Conservation (phyloP, 2,113 vertebrate genomes). For the Aptenodytes forsteri region DNA sequence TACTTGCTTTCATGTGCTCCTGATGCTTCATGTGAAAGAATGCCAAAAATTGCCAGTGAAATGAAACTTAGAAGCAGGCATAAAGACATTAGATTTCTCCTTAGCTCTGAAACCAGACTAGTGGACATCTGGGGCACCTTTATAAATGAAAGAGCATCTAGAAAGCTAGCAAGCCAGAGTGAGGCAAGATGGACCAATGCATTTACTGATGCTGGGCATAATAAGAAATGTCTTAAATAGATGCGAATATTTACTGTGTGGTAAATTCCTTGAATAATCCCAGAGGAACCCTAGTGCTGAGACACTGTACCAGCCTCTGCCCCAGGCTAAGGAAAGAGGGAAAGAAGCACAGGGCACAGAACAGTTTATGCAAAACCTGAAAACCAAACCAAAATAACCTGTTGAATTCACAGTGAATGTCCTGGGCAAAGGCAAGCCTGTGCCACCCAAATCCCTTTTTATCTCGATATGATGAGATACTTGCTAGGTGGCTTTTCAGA, state of each 20-base stretch:
- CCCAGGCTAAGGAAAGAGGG: not conserved
- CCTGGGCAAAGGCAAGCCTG: not conserved
- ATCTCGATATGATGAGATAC: rapidly evolving
- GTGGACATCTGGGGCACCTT: not conserved
- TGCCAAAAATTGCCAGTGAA: not conserved
- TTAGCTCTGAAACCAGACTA: not conserved
- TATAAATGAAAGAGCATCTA: not conserved
- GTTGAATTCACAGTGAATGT: not conserved
- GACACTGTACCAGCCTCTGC: not conserved
- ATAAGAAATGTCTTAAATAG: not conserved
- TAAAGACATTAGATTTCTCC: not conserved
- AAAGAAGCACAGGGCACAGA: not conserved
- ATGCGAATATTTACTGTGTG: not conserved
- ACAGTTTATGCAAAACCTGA: not conserved
- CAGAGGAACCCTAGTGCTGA: not conserved
- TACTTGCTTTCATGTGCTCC: not conserved
- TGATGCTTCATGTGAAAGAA: not conserved
- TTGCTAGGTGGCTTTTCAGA: not conserved
- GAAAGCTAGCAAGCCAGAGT: not conserved
- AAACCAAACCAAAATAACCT: not conserved
- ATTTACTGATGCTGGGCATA: not conserved
- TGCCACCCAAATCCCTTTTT: not conserved
- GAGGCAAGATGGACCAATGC: not conserved
- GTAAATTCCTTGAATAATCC: not conserved
- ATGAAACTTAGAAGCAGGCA: not conserved